Evolutionary conservation across 2,797 vertebrate genomes (phyloP).

Genomic region (Botia almorhae): DNA sequence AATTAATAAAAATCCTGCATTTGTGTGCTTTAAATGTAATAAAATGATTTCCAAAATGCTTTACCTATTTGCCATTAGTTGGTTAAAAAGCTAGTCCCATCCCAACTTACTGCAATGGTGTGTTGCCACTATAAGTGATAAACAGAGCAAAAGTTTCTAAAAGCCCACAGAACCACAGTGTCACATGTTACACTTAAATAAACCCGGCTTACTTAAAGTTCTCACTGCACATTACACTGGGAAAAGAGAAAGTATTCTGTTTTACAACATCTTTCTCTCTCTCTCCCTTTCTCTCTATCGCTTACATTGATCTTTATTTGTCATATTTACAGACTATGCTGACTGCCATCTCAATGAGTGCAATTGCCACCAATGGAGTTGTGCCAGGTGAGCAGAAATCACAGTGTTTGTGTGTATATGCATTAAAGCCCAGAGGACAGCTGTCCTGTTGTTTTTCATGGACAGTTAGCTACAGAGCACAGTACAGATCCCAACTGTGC

Average conservation of each 20-base stretch:
- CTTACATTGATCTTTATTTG: constrained; percentile 45
- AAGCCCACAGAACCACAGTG: background rate
- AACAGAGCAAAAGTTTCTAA: too few species aligned
- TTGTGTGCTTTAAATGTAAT: too few species aligned
- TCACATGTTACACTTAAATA: background rate
- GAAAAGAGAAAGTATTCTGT: background rate
- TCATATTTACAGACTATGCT: constrained; percentile 90
- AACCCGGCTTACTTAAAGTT: background rate
- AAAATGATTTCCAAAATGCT: background rate
- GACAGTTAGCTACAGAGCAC: constrained; percentile 56
- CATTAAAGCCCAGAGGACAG: constrained; percentile 38
- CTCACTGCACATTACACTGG: background rate
- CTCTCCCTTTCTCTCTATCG: background rate
- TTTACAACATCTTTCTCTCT: background rate
- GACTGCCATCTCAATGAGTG: constrained; percentile 99
- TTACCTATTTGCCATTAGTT: background rate
- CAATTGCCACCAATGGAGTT: constrained; percentile 97
- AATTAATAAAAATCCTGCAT: too few species aligned
- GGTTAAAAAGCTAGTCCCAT: too few species aligned
- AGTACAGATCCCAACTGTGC: constrained; percentile 51
- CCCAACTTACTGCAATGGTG: background rate
- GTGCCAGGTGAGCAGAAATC: constrained; percentile 87
- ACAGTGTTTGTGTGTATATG: constrained; percentile 30
- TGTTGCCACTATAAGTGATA: too few species aligned
- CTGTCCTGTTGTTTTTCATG: constrained; percentile 60